Evolutionary conservation across 2,113 vertebrate species (phyloP).

Genomic region (Sula dactylatra): DNA sequence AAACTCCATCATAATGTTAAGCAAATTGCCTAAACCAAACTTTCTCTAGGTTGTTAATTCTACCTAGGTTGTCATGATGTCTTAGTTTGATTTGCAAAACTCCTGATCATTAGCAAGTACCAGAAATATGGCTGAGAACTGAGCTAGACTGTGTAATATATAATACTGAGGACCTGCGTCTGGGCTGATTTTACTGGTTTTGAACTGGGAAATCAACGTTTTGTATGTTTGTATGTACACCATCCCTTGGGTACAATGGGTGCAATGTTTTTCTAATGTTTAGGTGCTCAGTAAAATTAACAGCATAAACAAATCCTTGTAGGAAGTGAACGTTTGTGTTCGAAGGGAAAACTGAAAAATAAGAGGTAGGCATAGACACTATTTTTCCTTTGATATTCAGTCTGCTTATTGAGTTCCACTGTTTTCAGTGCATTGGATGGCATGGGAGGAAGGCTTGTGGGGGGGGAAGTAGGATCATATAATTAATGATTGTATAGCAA

Average conservation of each 20-base stretch:
- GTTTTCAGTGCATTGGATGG: neutral
- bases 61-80: neutral
- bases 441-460: neutral
- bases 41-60: neutral
- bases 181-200: neutral
- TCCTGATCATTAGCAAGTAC: neutral
- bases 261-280: neutral
- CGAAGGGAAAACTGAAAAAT: neutral
- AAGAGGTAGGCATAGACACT: neutral
- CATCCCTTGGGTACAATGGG: neutral
- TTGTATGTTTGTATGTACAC: neutral
- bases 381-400: neutral
- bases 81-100: neutral
- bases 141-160: neutral
- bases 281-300: neutral
- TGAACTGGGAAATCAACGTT: neutral
- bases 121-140: neutral
- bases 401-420: neutral
- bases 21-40: neutral
- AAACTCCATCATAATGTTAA: neutral
- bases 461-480: neutral
- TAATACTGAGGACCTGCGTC: rapidly evolving
- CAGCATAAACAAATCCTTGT: neutral
- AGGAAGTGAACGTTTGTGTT: neutral
- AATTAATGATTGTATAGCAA: neutral